phyloP scores from a whole-genome alignment of 2,797 vertebrate genomes.

The Coccyzus lansbergi region DNA sequence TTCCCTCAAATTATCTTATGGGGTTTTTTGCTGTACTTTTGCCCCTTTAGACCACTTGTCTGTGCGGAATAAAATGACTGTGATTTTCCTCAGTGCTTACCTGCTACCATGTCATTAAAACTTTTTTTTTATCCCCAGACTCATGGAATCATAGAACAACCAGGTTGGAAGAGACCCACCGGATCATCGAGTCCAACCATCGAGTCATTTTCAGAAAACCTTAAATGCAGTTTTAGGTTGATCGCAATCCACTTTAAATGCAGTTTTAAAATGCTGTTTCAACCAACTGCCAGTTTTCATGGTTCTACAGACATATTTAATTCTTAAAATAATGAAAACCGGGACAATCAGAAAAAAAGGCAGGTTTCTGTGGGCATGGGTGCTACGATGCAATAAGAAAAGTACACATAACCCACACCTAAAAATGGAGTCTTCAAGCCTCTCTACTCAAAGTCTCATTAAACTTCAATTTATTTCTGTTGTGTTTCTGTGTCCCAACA shows the following conservation, averaged over 20 bases:
- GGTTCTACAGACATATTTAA: neutral
- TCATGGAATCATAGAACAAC: no score
- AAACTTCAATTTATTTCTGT: neutral
- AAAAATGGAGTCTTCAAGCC: neutral
- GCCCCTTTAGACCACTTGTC: neutral
- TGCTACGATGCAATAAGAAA: neutral
- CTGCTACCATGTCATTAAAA: neutral
- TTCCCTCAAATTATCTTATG: neutral
- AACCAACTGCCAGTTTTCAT: neutral
- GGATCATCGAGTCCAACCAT: no score
- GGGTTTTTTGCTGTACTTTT: neutral
- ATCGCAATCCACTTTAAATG: neutral
- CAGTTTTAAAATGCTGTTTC: neutral
- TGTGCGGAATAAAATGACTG: neutral
- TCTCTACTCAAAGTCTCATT: neutral
- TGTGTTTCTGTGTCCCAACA: neutral
- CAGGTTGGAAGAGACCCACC: no score
- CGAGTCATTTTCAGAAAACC: neutral
- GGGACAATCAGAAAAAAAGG: neutral
- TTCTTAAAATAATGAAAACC: neutral
- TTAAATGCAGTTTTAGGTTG: neutral
- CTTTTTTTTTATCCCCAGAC: neutral
- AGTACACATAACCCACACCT: fast-evolving
- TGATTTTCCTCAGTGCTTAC: neutral
- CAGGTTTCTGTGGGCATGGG: neutral